A percentile compares a stretch with the other conserved stretches of the same genome.
phyloP scores from a whole-genome alignment of 2,797 vertebrate genomes.

The Monodelphis domestica region DNA sequence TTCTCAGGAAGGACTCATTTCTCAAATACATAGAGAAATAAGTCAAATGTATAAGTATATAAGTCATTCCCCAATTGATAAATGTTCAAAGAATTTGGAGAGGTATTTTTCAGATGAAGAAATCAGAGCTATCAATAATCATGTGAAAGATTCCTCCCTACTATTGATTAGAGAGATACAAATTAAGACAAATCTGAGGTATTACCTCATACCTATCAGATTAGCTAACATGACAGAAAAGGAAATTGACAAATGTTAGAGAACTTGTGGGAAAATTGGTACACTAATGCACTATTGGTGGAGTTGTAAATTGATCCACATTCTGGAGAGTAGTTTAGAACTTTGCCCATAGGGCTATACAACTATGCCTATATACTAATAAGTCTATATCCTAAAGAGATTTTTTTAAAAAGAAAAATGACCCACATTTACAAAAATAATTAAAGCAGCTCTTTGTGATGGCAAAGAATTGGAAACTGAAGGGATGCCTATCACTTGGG shows the following conservation, averaged over 20 bases:
- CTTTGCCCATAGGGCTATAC: background rate
- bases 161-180: too few species aligned
- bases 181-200: too few species aligned
- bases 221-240: too few species aligned
- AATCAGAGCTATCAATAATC: too few species aligned
- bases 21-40: too few species aligned
- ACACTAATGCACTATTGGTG: background rate
- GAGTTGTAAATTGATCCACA: background rate
- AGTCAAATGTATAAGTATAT: too few species aligned
- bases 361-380: background rate
- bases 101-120: too few species aligned
- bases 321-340: background rate
- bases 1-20: background rate
- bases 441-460: background rate
- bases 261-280: background rate
- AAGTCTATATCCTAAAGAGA: background rate
- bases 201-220: too few species aligned
- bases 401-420: background rate
- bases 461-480: background rate
- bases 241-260: background rate
- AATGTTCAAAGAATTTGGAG: too few species aligned
- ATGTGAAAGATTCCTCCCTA: too few species aligned
- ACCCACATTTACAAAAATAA: background rate
- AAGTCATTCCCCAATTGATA: too few species aligned
- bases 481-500: background rate